Evolutionary conservation across 2,888 invertebrate genomes (phyloP), one percentile per base, ranked within the genome.

Genomic region (Drosophila borborema): DNA sequence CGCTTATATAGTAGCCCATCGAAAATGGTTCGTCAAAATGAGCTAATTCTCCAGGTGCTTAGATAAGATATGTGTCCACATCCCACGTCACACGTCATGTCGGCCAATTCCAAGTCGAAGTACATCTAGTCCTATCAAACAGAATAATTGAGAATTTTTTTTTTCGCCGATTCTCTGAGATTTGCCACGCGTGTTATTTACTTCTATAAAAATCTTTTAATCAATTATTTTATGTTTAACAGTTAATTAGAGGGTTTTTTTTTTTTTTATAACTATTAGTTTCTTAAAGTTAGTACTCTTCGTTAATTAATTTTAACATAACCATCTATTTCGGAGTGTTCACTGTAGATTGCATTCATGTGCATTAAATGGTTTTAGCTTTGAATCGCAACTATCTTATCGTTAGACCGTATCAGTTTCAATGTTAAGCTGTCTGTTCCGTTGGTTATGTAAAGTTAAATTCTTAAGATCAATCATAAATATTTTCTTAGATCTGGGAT

Each of bases 31-130:
- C 6, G 3, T 43, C 14, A 23, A 59, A 66, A 77, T 63, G 67
- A 36, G 56, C 45, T 41, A 74, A 36, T 60, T 54, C 38, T 82
- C 72, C 36, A 49, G 16, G 46, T 31, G 48, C 46, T n/a, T 46
- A 18, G 83, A 83, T 83, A 63, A 83, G 83, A 85, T 83, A 82
- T 28, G 36, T 20, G 36, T 14, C 14, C 43, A n/a, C 36, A 28
- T 28, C 28, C 3, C 43, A 18, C 9, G 46, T 36, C 68, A 34
- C 45, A 68, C 64, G 77, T 73, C 77, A 75, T 41, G 40, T 18
- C 53, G 51, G 64, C 43, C 40, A 31, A 49, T 31, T 63, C 45
- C 48, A 59, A 58, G 36, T 61, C 28, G 28, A 38, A 48, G 34
- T 16, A 20, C 28, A 16, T 46, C 16, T 16, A 16, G 28, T 49